phyloP scores from a whole-genome alignment of 2,113 vertebrate species.

The Caranx melampygus region DNA sequence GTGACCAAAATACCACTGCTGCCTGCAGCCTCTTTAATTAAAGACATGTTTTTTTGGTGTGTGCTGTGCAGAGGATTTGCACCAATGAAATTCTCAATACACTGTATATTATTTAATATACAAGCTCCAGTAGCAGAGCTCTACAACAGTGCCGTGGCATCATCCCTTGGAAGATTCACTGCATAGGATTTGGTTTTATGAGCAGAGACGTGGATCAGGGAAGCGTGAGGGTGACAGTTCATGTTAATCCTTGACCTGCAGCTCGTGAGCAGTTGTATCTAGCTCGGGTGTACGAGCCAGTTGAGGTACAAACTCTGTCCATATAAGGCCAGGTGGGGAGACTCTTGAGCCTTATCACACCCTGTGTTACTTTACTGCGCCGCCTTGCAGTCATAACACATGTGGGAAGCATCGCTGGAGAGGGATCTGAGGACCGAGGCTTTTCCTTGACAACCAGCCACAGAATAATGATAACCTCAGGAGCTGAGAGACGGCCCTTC shows the following conservation, averaged over 20 bases:
- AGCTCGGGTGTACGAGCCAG: constrained; percentile 20
- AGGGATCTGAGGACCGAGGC: constrained; percentile 64
- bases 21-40: no score
- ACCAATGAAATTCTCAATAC: no score
- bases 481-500: constrained; percentile 50
- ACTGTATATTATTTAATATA: no score
- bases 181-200: neutral
- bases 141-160: neutral
- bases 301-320: constrained; percentile 43
- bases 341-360: constrained; percentile 63
- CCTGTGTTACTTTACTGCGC: constrained; percentile 54
- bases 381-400: constrained; percentile 65
- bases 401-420: constrained; percentile 60
- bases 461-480: constrained; percentile 75
- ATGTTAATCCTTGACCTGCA: constrained; percentile 41
- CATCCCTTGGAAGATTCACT: neutral
- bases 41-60: no score
- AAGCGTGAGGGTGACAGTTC: constrained; percentile 18
- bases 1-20: no score
- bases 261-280: constrained; percentile 27
- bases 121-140: neutral
- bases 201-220: constrained; percentile 13
- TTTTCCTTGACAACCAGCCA: constrained; percentile 66
- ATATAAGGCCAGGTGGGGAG: constrained; percentile 67
- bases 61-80: no score